These are phyloP conservation scores for Saccostrea cuccullata DNA, from an alignment of 1,140 invertebrate species.

Conservation along the genomic window DNA sequence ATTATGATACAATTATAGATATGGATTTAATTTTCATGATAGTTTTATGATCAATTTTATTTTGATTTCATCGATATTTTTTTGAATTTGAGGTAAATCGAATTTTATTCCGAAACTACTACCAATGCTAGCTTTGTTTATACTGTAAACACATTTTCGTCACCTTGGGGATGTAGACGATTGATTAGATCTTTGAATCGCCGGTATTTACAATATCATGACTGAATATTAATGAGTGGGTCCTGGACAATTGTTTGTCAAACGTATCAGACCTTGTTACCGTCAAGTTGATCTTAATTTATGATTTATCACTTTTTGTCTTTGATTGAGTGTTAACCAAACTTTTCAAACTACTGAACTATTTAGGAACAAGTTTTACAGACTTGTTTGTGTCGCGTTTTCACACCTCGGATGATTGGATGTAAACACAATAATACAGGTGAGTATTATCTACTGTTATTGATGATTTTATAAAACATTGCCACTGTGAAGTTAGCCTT, in stretches of 20 bases:
- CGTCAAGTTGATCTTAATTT: not conserved
- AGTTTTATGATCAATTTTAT: not conserved
- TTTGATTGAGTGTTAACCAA: not conserved
- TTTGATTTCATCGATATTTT: not conserved
- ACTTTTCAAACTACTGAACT: conserved; percentile 4
- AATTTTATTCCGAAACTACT: not conserved
- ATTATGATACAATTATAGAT: not conserved
- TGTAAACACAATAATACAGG: conserved; percentile 20
- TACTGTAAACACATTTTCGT: conserved; percentile 44
- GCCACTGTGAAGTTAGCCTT: not conserved
- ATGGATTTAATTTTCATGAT: not conserved
- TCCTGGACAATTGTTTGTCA: conserved; percentile 38
- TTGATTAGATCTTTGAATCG: conserved; percentile 39
- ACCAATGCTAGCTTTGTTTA: conserved; percentile 34
- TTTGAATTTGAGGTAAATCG: not conserved
- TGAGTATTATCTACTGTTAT: conserved; percentile 2
- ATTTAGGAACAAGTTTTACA: not conserved
- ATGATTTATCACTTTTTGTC: conserved; percentile 40
- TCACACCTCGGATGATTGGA: not conserved
- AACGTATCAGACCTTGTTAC: conserved; percentile 13
- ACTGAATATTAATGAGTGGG: conserved; percentile 34
- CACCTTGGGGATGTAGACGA: conserved; percentile 51
- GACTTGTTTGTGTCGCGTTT: conserved; percentile 36
- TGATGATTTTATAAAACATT: not conserved
- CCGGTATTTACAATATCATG: conserved; percentile 38